Conservation (phyloP, 2,888 invertebrate species). For the Diaprepes abbreviatus region DNA sequence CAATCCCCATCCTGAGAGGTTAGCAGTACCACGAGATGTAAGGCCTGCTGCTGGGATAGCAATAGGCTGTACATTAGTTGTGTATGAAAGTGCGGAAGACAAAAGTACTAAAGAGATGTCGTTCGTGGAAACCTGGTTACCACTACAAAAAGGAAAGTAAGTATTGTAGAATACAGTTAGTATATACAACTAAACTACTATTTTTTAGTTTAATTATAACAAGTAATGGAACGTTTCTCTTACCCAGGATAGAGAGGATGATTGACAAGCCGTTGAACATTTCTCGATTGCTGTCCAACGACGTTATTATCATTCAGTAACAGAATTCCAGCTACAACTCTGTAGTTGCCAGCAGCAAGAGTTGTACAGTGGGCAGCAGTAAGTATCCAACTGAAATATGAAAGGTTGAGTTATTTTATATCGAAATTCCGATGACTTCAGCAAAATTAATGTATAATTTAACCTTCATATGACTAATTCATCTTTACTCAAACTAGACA, state of each 20-base stretch:
- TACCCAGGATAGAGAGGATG: constrained; percentile 41
- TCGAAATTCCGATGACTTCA: too few relatives aligned
- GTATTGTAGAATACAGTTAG: too few relatives aligned
- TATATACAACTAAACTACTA: too few relatives aligned
- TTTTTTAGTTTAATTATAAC: too few relatives aligned
- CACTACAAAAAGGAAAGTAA: not conserved
- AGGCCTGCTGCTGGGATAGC: not conserved
- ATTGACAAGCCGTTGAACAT: constrained; percentile 10
- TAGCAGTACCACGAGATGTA: not conserved
- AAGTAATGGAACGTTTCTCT: too few relatives aligned
- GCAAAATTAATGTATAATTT: too few relatives aligned
- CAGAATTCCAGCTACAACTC: constrained; percentile 57
- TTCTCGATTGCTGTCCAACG: constrained; percentile 25
- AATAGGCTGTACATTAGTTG: constrained; percentile 13
- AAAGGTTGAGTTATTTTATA: too few relatives aligned
- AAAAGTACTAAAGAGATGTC: constrained; percentile 71
- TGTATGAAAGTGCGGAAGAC: constrained; percentile 56
- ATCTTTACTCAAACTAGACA: too few relatives aligned
- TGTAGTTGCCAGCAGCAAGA: constrained; percentile 50
- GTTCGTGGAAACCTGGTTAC: constrained; percentile 59
- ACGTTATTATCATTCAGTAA: constrained; percentile 49
- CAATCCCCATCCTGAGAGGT: constrained; percentile 32
- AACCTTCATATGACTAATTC: too few relatives aligned
- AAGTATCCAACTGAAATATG: too few relatives aligned
- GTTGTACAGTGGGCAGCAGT: constrained; percentile 40